These are phyloP conservation scores for Macrophya annulata DNA, from an alignment of 2,888 invertebrate genomes.

Conservation along the genomic window DNA sequence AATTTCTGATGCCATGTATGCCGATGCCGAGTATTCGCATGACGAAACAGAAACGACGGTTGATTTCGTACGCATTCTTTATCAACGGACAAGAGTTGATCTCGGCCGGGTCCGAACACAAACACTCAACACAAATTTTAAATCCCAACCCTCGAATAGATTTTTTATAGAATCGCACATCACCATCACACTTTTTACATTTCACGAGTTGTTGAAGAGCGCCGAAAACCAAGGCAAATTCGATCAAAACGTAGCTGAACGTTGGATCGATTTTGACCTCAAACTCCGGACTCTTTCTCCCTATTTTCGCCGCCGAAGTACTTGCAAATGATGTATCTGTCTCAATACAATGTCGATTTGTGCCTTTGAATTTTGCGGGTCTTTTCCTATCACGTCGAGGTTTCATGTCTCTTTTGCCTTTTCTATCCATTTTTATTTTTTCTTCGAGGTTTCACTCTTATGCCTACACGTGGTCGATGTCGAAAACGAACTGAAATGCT, in stretches of 20 bases:
- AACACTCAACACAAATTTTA: conserved; percentile 62
- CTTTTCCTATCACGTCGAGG: conserved; percentile 57
- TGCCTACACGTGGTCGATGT: too few relatives aligned
- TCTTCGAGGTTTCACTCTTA: background rate
- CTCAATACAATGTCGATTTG: conserved; percentile 58
- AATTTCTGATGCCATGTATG: conserved; percentile 62
- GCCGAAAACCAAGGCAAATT: conserved; percentile 60
- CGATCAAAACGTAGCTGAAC: conserved; percentile 48
- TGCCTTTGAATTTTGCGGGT: conserved; percentile 51
- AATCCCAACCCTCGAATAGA: conserved; percentile 63
- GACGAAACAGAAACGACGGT: conserved; percentile 64
- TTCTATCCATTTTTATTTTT: conserved; percentile 23
- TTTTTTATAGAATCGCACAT: conserved; percentile 62
- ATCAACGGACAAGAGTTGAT: conserved; percentile 64
- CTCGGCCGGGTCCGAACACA: conserved; percentile 60
- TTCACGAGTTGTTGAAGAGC: conserved; percentile 59
- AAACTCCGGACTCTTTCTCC: conserved; percentile 54
- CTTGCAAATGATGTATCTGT: conserved; percentile 57
- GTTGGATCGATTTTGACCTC: conserved; percentile 55
- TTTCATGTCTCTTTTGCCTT: conserved; percentile 37
- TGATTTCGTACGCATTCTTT: conserved; percentile 65
- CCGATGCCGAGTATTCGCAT: conserved; percentile 66
- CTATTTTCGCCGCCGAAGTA: conserved; percentile 57
- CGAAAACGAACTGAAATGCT: conserved; percentile 43
- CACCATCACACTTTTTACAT: conserved; percentile 61